Evolutionary conservation across 2,888 invertebrate species (phyloP), one percentile per base, ranked within the genome.

Genomic region (Lordiphosa andalusiaca): DNA sequence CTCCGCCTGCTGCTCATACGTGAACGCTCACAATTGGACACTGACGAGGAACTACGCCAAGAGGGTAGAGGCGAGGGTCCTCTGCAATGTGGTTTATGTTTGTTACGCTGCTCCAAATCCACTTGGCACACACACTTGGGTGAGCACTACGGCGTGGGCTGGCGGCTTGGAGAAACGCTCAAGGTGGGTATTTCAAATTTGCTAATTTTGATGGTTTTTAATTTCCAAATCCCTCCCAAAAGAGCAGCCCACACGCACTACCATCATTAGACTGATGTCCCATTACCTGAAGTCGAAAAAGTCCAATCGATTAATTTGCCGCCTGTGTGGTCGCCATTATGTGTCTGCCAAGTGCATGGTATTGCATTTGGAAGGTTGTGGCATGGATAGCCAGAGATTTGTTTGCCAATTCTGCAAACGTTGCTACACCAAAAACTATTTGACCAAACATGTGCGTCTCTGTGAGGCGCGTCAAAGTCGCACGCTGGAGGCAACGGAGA

Each of bases 111-210:
- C 6, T 25, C 40, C 0, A 55, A 65, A n/a, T 33, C 47, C 0
- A 54, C 60, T 4, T 89, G 88, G 87, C 37, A 50, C 1, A 16
- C 49, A 1, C 89, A 89, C 54, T 30, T 86, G 12, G 58, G 69
- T 3, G 65, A 69, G 36, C 89, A 89, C 66, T 89, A 89, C 54
- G 90, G 90, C 25, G 53, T 90, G 7, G 89, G 88, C 5, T 89
- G 89, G 89, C 52, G 57, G 9, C 55, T 70, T 3, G 86, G 81
- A 0, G 61, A 85, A 13, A 37, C 63, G 2, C 62, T 78, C 19
- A 30, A 30, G 30, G 30, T 33, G 30, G 33, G 44, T 44, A 44
- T 33, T 16, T 16, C 4, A n/a, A 9, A 42, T 16, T 38, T 16
- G 9, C 3, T 13, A 10, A 9, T 25, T 3, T 9, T 10, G 9